Conservation (phyloP, 2,113 vertebrate genomes). For the zebrafish (Danio rerio) region GRCz12tu NC_133188.1:45200501-45201000, state of each 20-base stretch:
- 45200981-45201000: not conserved
- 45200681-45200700: constrained; percentile 20
- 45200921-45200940: not conserved
- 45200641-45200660: constrained; percentile 39
- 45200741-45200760: constrained; percentile 27
- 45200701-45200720: not conserved
- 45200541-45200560: not conserved
- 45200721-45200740: constrained; percentile 3
- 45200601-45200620: constrained; percentile 40
- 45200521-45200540: constrained; percentile 48
- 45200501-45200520: constrained; percentile 59
- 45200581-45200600: constrained; percentile 53
- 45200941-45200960: not conserved
- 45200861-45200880: constrained; percentile 26
- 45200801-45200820: not conserved
- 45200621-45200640: constrained; percentile 47
- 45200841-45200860: not conserved
- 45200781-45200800: constrained; percentile 19
- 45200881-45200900: not conserved
- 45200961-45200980: not conserved
- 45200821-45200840: not conserved
- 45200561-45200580: constrained; percentile 50
- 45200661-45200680: constrained; percentile 25
- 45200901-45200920: not conserved
- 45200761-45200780: constrained; percentile 26